Base-by-base conservation (phyloP, 2,888 invertebrate species). In the Diabrotica balteata region DNA sequence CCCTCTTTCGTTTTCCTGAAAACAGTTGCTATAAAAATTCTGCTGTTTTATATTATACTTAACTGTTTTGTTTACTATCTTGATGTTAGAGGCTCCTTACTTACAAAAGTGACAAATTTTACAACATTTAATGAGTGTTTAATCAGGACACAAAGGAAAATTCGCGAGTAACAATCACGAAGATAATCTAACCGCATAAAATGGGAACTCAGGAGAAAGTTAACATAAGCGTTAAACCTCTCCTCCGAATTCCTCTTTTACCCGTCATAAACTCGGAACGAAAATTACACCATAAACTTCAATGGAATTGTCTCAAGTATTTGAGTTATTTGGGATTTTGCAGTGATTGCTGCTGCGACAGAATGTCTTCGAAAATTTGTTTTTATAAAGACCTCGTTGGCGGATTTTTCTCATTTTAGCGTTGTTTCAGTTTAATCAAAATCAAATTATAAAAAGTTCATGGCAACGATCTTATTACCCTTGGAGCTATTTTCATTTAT, bases 221-320 rank as follows among this genome's bases (percentile, higher is more conserved):
- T 63, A 63, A 60, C 66, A 43, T 54, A 10, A 59, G 50, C 66
- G 64, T 67, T 62, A 42, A 57, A 71, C 42, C 62, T 61, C 59
- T 58, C 10, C 45, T 54, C 10, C 10, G 62, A 50, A 59, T 32
- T 61, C 54, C 49, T 17, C 61, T 66, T 70, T 69, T 66, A 68
- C 66, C 70, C 64, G 62, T 68, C 72, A 66, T 72, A 70, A 72
- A 70, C 54, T 57, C 53, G 9, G 58, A 52, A 52, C 62, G 63
- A 70, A 63, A 66, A 71, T 64, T 66, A 58, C 61, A 47, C 64
- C 62, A 59, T 69, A 57, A 69, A 69, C 63, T 69, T 69, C 43
- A 62, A 32, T 47, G 62, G 32, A 50, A 59, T 46, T 53, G 54
- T 61, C 47, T 43, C 9, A 22, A 55, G 22, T 58, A 17, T 58